Base-by-base conservation (phyloP, 2,888 invertebrate genomes). In the Cephus spinipes region DNA sequence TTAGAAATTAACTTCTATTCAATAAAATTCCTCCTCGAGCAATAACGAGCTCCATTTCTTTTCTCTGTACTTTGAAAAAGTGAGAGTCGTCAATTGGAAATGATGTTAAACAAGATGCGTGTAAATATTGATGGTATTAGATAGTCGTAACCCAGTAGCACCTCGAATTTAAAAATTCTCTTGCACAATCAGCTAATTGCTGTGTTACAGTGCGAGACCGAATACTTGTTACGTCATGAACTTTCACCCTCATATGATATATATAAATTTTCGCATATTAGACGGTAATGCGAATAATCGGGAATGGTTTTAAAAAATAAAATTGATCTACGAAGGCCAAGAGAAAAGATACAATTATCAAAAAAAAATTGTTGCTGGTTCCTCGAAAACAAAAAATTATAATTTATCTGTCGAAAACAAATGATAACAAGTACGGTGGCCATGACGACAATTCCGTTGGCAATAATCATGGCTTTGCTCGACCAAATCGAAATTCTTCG, bases 151-250 rank as follows among this genome's bases (percentile, higher is more conserved):
- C 23, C 23, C 9, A 55, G 55, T 55, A 55, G 55, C 23, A 9
- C 0, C 9, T 55, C 6, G 9, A 9, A 55, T 23, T 15, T 33
- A 32, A 30, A 33, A 30, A 32, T 33, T 71, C 71, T 12, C 30
- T 85, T 85, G 79, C 84, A 79, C 81, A 85, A 85, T 85, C 80
- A 79, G 78, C 80, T 83, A 86, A 87, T 87, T 86, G 82, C 75
- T 68, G 74, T 23, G 78, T 75, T 76, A 76, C 77, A 68, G 73
- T 76, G 68, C 74, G 76, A 35, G 75, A 76, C 40, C 23, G 40
- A 23, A 15, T 40, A 15, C 55, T 74, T 35, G 36, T 83, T 82
- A 75, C 83, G 73, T 83, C 81, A 83, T 9, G 76, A 76, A 83
- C 84, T 87, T 86, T 87, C 86, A 79, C 84, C 82, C 77, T 81